phyloP scores from a whole-genome alignment of 92 coral and sea anemone genomes.

The Ricordea florida region DNA sequence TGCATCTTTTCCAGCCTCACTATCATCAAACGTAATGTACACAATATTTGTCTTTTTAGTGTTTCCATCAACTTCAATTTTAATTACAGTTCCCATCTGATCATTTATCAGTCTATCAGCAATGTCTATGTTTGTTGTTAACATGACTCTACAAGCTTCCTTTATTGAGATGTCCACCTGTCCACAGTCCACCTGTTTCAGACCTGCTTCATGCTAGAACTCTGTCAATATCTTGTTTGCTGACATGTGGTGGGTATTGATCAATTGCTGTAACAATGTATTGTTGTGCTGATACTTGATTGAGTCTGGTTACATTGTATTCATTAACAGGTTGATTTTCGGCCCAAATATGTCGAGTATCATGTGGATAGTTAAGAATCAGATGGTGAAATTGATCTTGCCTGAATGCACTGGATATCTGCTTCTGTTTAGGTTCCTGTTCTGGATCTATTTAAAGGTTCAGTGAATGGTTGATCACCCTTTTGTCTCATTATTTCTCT shows the following conservation, averaged over 20 bases:
- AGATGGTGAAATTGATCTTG: slow-evolving; percentile 33
- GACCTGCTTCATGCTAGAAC: slow-evolving; percentile 58
- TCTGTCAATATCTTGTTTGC: slow-evolving; percentile 39
- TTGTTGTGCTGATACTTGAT: slow-evolving; percentile 49
- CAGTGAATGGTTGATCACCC: slow-evolving; percentile 41
- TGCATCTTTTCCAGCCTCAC: slow-evolving; percentile 52
- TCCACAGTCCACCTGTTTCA: slow-evolving; percentile 74
- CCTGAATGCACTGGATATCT: slow-evolving; percentile 40
- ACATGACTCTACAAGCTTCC: slow-evolving; percentile 55
- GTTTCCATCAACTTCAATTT: slow-evolving; percentile 27
- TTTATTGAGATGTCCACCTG: slow-evolving; percentile 33
- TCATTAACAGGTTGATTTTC: slow-evolving; percentile 64
- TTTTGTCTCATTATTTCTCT: slow-evolving; percentile 59
- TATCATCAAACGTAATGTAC: slow-evolving; percentile 61
- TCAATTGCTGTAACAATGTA: slow-evolving; percentile 51
- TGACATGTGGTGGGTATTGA: slow-evolving; percentile 60
- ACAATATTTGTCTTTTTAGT: slow-evolving; percentile 38
- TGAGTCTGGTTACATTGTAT: slow-evolving; percentile 45
- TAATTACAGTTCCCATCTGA: slow-evolving; percentile 68
- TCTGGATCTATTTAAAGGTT: slow-evolving; percentile 51
- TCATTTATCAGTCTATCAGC: slow-evolving; percentile 66
- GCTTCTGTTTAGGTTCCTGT: slow-evolving; percentile 47
- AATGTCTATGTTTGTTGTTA: slow-evolving; percentile 48
- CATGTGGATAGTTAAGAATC: slow-evolving; percentile 56
- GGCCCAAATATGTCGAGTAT: slow-evolving; percentile 64